phyloP scores from a whole-genome alignment of 2,797 vertebrate genomes.

The Leptatherina wallacei region DNA sequence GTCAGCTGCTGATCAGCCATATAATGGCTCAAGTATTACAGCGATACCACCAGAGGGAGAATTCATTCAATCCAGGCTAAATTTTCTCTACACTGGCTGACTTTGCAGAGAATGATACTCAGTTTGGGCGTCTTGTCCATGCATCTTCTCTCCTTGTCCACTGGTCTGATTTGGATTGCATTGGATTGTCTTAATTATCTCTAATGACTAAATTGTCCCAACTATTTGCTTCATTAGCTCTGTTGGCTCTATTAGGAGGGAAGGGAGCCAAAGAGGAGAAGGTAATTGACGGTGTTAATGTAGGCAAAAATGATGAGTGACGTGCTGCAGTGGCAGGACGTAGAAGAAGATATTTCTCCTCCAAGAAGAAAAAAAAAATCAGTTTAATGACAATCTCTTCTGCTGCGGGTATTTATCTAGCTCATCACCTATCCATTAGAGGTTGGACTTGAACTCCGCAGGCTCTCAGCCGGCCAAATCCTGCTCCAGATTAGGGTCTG shows the following conservation, averaged over 20 bases:
- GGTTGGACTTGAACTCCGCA: constrained; percentile 42
- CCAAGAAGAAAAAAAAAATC: neutral
- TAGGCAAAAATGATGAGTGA: constrained; percentile 55
- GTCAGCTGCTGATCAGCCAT: constrained; percentile 72
- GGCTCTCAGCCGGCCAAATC: constrained; percentile 55
- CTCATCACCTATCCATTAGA: constrained; percentile 22
- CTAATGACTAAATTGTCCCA: constrained; percentile 84
- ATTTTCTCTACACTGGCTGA: constrained; percentile 35
- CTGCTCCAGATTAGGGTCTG: constrained; percentile 72
- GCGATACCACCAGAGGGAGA: constrained; percentile 70
- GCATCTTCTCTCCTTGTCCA: constrained; percentile 34
- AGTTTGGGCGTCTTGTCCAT: constrained; percentile 57
- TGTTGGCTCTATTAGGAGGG: constrained; percentile 77
- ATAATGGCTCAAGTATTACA: constrained; percentile 70
- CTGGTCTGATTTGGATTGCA: constrained; percentile 69
- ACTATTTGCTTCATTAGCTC: constrained; percentile 84
- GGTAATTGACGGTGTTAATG: constrained; percentile 76
- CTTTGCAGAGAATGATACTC: constrained; percentile 28
- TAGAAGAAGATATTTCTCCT: constrained; percentile 3
- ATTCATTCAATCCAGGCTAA: constrained; percentile 66
- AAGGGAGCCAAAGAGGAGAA: constrained; percentile 63
- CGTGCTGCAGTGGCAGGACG: constrained; percentile 34
- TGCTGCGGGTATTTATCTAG: constrained; percentile 33
- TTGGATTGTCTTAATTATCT: constrained; percentile 81
- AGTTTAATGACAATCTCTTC: neutral